A percentile compares a stretch with the other conserved stretches of the same genome.
Evolutionary conservation across 2,113 vertebrate species (phyloP).

Genomic region (Herpailurus yagouaroundi): DNA sequence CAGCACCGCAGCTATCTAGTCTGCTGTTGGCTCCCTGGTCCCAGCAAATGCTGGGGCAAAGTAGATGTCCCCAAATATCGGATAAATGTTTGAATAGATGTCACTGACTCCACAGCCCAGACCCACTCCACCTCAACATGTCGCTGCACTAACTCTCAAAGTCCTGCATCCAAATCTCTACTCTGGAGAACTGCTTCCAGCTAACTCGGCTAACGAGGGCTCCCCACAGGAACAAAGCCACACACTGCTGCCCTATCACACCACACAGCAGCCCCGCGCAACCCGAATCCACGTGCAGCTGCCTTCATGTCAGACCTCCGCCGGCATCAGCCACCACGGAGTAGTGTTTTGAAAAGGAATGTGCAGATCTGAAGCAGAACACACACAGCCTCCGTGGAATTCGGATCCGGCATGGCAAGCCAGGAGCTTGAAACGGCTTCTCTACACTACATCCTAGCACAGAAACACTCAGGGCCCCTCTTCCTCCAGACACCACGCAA

Average conservation of each 20-base stretch:
- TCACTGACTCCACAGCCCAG: not conserved
- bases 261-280: slow-evolving; percentile 29
- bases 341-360: slow-evolving; percentile 68
- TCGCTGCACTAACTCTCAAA: not conserved
- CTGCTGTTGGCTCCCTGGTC: not conserved
- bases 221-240: slow-evolving; percentile 64
- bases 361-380: slow-evolving; percentile 60
- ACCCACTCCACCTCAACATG: not conserved
- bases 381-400: slow-evolving; percentile 43
- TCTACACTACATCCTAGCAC: not conserved
- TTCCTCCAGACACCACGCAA: not conserved
- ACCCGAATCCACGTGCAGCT: slow-evolving; percentile 41
- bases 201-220: slow-evolving; percentile 46
- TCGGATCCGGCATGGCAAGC: slow-evolving; percentile 16
- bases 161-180: slow-evolving; percentile 38
- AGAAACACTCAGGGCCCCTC: not conserved
- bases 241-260: slow-evolving; percentile 33
- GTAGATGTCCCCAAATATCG: not conserved
- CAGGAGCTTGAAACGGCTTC: not conserved
- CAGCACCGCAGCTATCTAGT: not conserved
- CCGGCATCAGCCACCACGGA: not conserved
- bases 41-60: not conserved
- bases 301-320: slow-evolving; percentile 62
- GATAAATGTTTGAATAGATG: not conserved
- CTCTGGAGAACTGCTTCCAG: slow-evolving; percentile 46